Conservation (phyloP, 53 echinoderm and acorn worm species). For the Paelopatides confundens region DNA sequence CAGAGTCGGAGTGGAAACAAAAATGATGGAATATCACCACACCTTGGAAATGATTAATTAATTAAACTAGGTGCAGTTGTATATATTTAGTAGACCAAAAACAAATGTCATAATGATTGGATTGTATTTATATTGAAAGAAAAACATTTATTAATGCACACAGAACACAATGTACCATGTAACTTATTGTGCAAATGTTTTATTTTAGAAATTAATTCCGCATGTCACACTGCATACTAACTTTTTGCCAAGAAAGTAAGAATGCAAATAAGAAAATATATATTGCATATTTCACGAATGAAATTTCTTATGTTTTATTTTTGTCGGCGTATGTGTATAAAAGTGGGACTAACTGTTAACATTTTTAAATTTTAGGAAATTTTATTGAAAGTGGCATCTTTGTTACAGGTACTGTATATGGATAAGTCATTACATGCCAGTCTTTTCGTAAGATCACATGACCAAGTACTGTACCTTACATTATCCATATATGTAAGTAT, state of each 20-base stretch:
- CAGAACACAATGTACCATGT: constrained; percentile 30
- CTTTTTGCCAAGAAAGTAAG: not conserved
- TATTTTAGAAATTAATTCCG: constrained; percentile 12
- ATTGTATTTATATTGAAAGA: not conserved
- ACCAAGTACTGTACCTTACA: too few relatives aligned
- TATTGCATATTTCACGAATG: not conserved
- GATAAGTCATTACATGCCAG: too few relatives aligned
- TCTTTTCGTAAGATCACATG: too few relatives aligned
- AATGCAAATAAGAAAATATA: constrained; percentile 1
- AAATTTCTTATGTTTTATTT: not conserved
- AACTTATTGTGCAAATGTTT: constrained; percentile 44
- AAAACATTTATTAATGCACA: constrained; percentile 18
- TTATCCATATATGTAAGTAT: too few relatives aligned
- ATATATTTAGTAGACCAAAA: not conserved
- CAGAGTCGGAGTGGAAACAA: not conserved
- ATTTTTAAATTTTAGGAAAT: too few relatives aligned
- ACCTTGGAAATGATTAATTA: not conserved
- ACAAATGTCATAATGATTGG: not conserved
- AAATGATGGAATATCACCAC: not conserved
- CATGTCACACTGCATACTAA: constrained; percentile 1
- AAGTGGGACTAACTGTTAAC: too few relatives aligned
- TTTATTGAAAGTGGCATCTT: too few relatives aligned
- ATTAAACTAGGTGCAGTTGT: not conserved
- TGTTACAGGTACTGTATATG: too few relatives aligned
- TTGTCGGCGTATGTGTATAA: too few relatives aligned